Conservation (phyloP, 2,797 vertebrate species). For the Halcyon leucocephala region DNA sequence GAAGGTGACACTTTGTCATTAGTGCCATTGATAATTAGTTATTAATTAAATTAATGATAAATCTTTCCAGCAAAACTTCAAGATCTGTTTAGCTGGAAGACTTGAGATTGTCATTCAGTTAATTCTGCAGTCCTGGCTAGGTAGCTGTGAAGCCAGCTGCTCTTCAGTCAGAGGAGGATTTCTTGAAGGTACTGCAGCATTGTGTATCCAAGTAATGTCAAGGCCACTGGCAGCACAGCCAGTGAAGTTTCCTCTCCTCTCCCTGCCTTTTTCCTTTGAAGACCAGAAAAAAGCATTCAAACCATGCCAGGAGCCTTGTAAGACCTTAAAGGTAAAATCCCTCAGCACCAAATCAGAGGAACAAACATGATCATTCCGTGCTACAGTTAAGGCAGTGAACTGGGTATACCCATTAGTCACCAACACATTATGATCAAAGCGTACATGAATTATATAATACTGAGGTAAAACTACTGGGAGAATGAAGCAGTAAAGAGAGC, state of each 20-base stretch:
- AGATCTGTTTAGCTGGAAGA: neutral
- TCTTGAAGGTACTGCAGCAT: neutral
- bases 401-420: neutral
- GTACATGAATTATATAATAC: neutral
- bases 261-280: neutral
- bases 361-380: accelerated
- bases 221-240: neutral
- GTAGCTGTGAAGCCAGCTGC: neutral
- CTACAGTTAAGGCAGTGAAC: neutral
- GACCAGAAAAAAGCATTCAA: neutral
- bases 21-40: neutral
- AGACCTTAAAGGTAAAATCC: neutral
- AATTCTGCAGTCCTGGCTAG: neutral
- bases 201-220: accelerated
- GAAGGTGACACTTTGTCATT: neutral
- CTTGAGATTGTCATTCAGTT: neutral
- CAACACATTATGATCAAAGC: neutral
- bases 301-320: neutral
- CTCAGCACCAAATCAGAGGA: neutral
- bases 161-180: neutral
- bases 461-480: neutral
- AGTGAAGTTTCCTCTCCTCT: neutral
- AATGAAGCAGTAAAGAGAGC: neutral
- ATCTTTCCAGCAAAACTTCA: neutral
- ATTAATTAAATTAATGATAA: neutral